These are phyloP conservation scores for Tetanocera ferruginea DNA, from an alignment of 2,888 invertebrate species.

Conservation along the genomic window DNA sequence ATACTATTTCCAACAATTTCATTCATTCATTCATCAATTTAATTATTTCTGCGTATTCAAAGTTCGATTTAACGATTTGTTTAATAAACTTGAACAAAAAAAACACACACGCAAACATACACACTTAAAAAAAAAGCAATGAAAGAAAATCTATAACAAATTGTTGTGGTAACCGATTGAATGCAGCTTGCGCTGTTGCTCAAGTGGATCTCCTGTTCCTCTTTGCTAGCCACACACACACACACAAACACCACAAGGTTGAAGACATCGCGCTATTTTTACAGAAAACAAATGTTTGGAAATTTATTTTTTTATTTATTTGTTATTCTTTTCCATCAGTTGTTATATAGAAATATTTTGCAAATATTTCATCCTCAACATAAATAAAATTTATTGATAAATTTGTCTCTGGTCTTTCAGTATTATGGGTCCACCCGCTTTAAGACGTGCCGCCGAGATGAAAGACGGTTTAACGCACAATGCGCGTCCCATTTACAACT, in stretches of 20 bases:
- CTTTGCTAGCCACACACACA: too few relatives aligned
- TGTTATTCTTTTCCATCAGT: too few relatives aligned
- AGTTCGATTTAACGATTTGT: neutral
- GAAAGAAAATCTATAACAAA: neutral
- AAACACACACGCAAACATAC: neutral
- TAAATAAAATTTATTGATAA: neutral
- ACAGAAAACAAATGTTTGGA: too few relatives aligned
- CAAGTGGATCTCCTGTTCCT: neutral
- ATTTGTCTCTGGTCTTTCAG: slow-evolving; percentile 59
- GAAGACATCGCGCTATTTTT: too few relatives aligned
- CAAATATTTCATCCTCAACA: too few relatives aligned
- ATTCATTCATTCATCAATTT: neutral
- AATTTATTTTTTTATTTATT: too few relatives aligned
- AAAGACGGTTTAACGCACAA: slow-evolving; percentile 79
- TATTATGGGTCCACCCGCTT: slow-evolving; percentile 85
- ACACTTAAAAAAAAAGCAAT: too few relatives aligned
- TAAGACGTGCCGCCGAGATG: slow-evolving; percentile 80
- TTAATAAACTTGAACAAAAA: neutral
- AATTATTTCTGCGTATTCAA: neutral
- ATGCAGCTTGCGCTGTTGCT: neutral
- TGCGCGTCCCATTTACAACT: slow-evolving; percentile 86
- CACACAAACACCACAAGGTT: too few relatives aligned
- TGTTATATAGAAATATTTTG: too few relatives aligned
- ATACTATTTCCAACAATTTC: neutral
- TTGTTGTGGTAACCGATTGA: neutral